These are phyloP conservation scores for Meloidogyne hapla DNA, from an alignment of 1,140 invertebrate species.

Conservation along the genomic window DNA sequence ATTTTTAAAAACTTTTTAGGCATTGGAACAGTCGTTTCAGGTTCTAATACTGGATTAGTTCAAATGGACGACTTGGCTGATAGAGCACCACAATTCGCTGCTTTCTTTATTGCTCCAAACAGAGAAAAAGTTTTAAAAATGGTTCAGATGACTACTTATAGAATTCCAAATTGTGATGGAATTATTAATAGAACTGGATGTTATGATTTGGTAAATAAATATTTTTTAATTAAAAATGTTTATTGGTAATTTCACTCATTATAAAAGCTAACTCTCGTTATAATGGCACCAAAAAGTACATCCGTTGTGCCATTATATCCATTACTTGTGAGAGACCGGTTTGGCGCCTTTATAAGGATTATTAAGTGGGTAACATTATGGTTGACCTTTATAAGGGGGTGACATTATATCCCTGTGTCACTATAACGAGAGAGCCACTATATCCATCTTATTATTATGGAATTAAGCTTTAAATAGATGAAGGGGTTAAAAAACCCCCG, in stretches of 20 bases:
- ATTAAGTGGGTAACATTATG: too few species aligned
- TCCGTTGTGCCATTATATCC: too few species aligned
- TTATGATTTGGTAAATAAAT: constrained; percentile 53
- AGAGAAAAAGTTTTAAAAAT: constrained; percentile 63
- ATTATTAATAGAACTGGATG: constrained; percentile 56
- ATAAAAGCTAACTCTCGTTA: not conserved
- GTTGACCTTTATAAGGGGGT: too few species aligned
- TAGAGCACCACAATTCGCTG: constrained; percentile 51
- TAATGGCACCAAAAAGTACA: too few species aligned
- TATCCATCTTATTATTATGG: too few species aligned
- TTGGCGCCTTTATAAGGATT: too few species aligned
- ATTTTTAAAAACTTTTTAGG: constrained; percentile 39
- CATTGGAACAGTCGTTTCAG: constrained; percentile 43
- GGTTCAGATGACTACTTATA: constrained; percentile 52
- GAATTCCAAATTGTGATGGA: constrained; percentile 57
- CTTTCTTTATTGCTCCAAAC: constrained; percentile 61
- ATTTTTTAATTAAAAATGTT: not conserved
- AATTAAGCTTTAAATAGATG: too few species aligned
- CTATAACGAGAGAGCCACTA: too few species aligned
- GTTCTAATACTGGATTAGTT: constrained; percentile 50
- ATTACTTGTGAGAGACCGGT: too few species aligned
- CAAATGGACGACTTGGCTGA: constrained; percentile 62
- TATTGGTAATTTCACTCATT: not conserved
- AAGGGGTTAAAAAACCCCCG: too few species aligned
- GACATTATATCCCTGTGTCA: too few species aligned